phyloP scores from a whole-genome alignment of 2,888 invertebrate species.

The Steinernema carpocapsae region DNA sequence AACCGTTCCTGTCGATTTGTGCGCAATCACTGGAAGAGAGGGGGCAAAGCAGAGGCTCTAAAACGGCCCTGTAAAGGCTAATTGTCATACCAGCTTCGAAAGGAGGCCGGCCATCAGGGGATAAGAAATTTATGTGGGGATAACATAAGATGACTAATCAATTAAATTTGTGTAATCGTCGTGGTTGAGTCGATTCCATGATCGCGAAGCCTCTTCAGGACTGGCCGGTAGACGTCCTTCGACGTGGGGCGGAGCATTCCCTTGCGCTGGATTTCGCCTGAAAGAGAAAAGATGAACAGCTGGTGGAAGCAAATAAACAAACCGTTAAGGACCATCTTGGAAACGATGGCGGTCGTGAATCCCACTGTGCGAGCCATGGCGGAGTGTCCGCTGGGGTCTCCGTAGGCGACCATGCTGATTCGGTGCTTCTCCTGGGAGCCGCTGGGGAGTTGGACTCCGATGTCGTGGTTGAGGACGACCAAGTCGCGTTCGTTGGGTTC shows the following conservation, averaged over 20 bases:
- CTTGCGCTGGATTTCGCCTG: conserved; percentile 92
- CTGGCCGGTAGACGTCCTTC: conserved; percentile 86
- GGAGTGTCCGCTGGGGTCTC: conserved; percentile 79
- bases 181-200: conserved; percentile 64
- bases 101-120: neutral
- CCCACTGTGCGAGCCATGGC: conserved; percentile 96
- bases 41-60: conserved; percentile 6
- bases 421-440: conserved; percentile 72
- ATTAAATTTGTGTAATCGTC: conserved; percentile 45
- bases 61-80: neutral
- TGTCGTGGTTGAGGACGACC: conserved; percentile 88
- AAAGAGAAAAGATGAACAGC: conserved; percentile 43
- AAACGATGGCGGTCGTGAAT: conserved; percentile 90
- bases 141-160: neutral
- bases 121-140: neutral
- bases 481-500: conserved; percentile 84
- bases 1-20: neutral
- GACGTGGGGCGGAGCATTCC: conserved; percentile 91
- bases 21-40: neutral
- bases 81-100: neutral
- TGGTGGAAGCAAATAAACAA: neutral
- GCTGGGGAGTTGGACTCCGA: conserved; percentile 90
- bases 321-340: conserved; percentile 97
- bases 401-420: conserved; percentile 84
- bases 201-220: conserved; percentile 81